Conservation (phyloP, 37 sponge, comb jelly and placozoan genomes). For the Lycopodina hypogea region DNA sequence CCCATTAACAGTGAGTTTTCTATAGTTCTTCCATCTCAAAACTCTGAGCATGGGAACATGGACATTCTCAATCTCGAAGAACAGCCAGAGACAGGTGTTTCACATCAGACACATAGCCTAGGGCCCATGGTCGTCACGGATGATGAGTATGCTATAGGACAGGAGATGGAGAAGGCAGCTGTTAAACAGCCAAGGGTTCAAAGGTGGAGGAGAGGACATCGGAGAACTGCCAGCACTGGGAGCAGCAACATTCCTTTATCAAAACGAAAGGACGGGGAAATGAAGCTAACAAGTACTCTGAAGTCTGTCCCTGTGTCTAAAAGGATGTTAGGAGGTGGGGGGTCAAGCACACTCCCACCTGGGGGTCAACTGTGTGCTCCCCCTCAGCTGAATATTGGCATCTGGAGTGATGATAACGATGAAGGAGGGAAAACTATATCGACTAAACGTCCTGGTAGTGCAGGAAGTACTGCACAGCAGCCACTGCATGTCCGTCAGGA, state of each 20-base stretch:
- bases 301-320: background rate
- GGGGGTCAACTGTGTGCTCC: too few relatives aligned
- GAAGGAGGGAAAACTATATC: background rate
- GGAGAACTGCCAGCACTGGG: constrained; percentile 54
- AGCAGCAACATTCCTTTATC: constrained; percentile 7
- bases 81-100: constrained; percentile 1
- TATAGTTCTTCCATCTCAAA: constrained; percentile 6
- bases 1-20: constrained; percentile 7
- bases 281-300: background rate
- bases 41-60: background rate
- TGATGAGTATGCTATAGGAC: constrained; percentile 11
- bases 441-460: constrained; percentile 29
- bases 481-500: constrained; percentile 1
- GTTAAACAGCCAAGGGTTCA: constrained; percentile 8
- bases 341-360: too few relatives aligned
- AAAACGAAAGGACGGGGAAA: background rate
- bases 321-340: background rate
- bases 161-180: background rate
- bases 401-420: background rate
- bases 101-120: background rate
- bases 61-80: constrained; percentile 43
- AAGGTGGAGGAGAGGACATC: constrained; percentile 15
- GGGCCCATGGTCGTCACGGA: constrained; percentile 56
- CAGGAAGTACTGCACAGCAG: constrained; percentile 23
- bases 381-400: background rate